A percentile compares a stretch with the other conserved stretches of the same genome.
Conservation (phyloP, 35 echinoderm and acorn worm species). For the Hemicentrotus pulcherrimus region DNA sequence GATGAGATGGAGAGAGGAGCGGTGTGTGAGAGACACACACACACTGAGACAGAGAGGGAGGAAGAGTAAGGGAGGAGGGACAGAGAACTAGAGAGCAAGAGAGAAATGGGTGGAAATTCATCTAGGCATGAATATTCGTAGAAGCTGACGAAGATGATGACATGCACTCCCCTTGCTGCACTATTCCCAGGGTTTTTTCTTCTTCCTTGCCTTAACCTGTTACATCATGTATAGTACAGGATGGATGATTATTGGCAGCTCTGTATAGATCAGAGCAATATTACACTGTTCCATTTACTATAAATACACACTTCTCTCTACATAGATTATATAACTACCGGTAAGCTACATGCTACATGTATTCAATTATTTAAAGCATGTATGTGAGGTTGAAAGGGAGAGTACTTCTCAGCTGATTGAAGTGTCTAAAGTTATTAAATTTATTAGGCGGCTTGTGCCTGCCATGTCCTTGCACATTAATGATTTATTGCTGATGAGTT, state of each 20-base stretch:
- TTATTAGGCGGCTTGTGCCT: neutral
- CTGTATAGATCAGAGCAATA: conserved; percentile 1
- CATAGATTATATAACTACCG: too few relatives aligned
- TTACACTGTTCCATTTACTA: neutral
- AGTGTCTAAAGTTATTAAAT: neutral
- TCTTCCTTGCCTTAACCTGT: neutral
- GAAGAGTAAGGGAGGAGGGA: neutral
- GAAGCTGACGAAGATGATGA: conserved; percentile 18
- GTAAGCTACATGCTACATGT: too few relatives aligned
- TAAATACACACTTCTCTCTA: neutral
- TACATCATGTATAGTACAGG: neutral
- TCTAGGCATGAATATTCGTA: conserved; percentile 49
- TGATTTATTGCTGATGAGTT: too few relatives aligned
- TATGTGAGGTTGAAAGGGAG: neutral
- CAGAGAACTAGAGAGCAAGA: neutral
- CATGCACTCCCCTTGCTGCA: neutral
- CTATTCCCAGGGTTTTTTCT: conserved; percentile 34
- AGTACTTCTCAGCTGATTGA: neutral
- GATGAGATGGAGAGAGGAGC: neutral
- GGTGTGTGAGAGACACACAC: neutral
- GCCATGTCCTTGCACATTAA: too few relatives aligned
- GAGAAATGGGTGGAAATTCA: neutral
- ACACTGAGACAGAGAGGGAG: neutral
- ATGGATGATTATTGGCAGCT: neutral
- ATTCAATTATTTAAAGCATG: neutral